Base-by-base conservation (phyloP, 2,113 vertebrate species). In the Peromyscus polionotus region DNA sequence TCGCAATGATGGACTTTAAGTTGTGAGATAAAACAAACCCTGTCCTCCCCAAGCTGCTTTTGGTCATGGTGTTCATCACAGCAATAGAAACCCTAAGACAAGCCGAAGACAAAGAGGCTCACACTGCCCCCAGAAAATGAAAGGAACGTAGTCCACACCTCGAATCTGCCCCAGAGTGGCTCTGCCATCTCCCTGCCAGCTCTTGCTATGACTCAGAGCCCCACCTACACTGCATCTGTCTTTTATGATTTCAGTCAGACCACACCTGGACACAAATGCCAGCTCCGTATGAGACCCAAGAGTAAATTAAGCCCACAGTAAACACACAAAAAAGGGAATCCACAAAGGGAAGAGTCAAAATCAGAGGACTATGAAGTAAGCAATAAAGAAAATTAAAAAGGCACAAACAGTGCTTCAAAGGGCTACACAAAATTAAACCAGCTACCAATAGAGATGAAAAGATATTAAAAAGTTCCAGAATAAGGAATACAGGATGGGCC, bases 91-190 rank as follows among this genome's bases (percentile, higher is more conserved):
- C 54, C 57, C n/a, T 42, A 39, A 57, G 57, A 42, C 81, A 84
- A 63, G 7, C 13, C 31, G 1, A 26, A 6, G 1, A 1, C 1
- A 0, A 22, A 19, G 4, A 8, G 24, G 3, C 45, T 45, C 57
- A 1, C 3, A 10, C 33, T 7, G 6, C 26, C 28, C 17, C 9
- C 67, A 39, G 11, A 7, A 7, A 39, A 31, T 6, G 0, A 48
- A 19, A 39, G 61, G 48, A 5, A 20, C 26, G 3, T 3, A 45
- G 20, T 6, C 28, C 93, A 31, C 0, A 3, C 20, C 28, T 54
- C 67, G 11, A 12, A 0, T 24, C n/a, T 75, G 36, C 16, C 17
- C 57, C 10, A 3, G 16, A 10, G 28, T 26, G 26, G 8, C 5
- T 17, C 31, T 1, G 0, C 31, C 14, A 3, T 0, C 39, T 42